Evolutionary conservation across 2,113 vertebrate genomes (phyloP).

Genomic region (Odontesthes bonariensis): DNA sequence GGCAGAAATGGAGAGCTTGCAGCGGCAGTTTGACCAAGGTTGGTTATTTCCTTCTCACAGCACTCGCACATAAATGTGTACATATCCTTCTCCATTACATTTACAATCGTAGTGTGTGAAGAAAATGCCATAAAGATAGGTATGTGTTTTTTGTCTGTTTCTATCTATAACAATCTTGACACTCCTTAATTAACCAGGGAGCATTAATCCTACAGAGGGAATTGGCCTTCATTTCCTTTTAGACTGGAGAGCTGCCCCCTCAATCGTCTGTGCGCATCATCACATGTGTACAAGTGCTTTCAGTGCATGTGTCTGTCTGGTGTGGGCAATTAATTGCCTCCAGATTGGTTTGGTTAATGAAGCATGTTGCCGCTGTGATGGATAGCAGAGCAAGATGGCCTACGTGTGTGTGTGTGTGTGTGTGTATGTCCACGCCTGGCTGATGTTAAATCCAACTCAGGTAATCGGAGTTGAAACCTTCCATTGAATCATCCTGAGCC

Average conservation of each 20-base stretch:
- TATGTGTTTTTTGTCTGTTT: not conserved
- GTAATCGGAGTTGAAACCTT: slow-evolving; percentile 75
- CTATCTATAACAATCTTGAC: slow-evolving; percentile 43
- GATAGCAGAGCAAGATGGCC: slow-evolving; percentile 62
- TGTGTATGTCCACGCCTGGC: slow-evolving; percentile 22
- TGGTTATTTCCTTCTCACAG: slow-evolving; percentile 28
- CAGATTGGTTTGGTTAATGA: slow-evolving; percentile 85
- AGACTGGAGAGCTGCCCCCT: slow-evolving; percentile 41
- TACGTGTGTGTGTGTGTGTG: slow-evolving; percentile 16
- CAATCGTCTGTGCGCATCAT: slow-evolving; percentile 36
- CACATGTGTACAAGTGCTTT: slow-evolving; percentile 25
- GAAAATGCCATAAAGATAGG: slow-evolving; percentile 7
- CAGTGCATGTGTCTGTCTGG: slow-evolving; percentile 54
- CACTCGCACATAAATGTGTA: not conserved
- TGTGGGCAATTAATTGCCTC: slow-evolving; percentile 80
- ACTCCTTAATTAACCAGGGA: slow-evolving; percentile 55
- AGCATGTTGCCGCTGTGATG: slow-evolving; percentile 69
- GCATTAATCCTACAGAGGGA: slow-evolving; percentile 51
- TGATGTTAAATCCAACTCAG: slow-evolving; percentile 62
- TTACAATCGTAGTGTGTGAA: not conserved
- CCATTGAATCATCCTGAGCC: slow-evolving; percentile 64
- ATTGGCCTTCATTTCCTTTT: slow-evolving; percentile 54
- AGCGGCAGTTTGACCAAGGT: slow-evolving; percentile 97
- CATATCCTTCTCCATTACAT: not conserved
- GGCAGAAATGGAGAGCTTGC: slow-evolving; percentile 96